These are phyloP conservation scores for Vulpes vulpes DNA, from an alignment of 2,113 vertebrate genomes.

Conservation along the genomic window DNA sequence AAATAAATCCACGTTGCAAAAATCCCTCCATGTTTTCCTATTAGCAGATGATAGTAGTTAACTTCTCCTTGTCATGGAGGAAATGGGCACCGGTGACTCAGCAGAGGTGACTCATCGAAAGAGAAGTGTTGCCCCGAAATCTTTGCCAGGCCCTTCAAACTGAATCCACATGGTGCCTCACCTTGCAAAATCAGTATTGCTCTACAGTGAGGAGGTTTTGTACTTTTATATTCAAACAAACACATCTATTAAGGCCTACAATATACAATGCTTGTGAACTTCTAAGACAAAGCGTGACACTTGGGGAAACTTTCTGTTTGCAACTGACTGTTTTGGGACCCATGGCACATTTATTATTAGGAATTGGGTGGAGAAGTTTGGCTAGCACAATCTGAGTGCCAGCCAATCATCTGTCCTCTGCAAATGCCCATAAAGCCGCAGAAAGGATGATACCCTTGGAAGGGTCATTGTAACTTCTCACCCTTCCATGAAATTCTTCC, in stretches of 20 bases:
- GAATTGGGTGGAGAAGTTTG: not conserved
- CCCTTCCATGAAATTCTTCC: not conserved
- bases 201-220: not conserved
- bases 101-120: not conserved
- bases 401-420: not conserved
- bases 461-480: not conserved
- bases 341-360: not conserved
- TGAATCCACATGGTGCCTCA: not conserved
- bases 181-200: not conserved
- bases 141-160: not conserved
- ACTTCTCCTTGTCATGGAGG: constrained; percentile 13
- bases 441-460: not conserved
- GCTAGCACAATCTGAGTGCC: not conserved
- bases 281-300: not conserved
- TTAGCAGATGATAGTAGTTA: constrained; percentile 60
- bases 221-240: constrained; percentile 19
- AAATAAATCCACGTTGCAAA: constrained; percentile 38
- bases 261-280: not conserved
- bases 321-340: not conserved
- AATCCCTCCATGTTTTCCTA: constrained; percentile 20
- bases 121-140: not conserved
- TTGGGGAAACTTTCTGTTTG: not conserved
- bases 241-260: not conserved
- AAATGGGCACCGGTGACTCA: not conserved
- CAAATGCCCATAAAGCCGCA: not conserved